Base-by-base conservation (phyloP, 2,888 invertebrate genomes). In the Diabrotica balteata region DNA sequence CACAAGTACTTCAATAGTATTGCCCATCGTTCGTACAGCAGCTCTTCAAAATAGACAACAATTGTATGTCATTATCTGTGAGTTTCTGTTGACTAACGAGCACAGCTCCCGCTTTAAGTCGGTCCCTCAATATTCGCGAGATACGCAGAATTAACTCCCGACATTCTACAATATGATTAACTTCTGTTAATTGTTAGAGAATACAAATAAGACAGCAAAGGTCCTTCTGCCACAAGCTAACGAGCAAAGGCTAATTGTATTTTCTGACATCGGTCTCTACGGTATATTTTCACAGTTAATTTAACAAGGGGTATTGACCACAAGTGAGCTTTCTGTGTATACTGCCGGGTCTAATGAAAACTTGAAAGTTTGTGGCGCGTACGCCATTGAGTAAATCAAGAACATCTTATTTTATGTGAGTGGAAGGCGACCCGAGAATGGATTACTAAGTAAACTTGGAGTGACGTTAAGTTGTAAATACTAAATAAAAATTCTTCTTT, bases 131-230 rank as follows among this genome's bases (percentile, higher is more conserved):
- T 68, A 68, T 60, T 44, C 10, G 10, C 53, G 58, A 57, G 60
- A 49, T 57, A 62, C 43, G 63, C 60, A 42, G 46, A 60, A 64
- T 60, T 55, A 64, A 68, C 59, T 64, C 55, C 54, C 46, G 57
- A 51, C 55, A 54, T 68, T 50, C 51, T 50, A 63, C 68, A 68
- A 68, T 55, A 64, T 68, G 61, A 68, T 64, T 64, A 61, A 68
- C 68, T 64, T 57, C 53, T 64, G 59, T 32, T 68, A 68, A 68
- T 68, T 68, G 64, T 60, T 61, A 61, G 64, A 47, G 68, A 68
- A 55, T 57, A 64, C 64, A 64, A 63, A 32, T 57, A 63, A 64
- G 55, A 60, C 60, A 59, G 52, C 49, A 47, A 46, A n/a, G 54
- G 60, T 60, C 52, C 64, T 55, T 57, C 64, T 58, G 46, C 46